Evolutionary conservation across 1,140 invertebrate genomes (phyloP).

Genomic region (Brachionus rubens): DNA sequence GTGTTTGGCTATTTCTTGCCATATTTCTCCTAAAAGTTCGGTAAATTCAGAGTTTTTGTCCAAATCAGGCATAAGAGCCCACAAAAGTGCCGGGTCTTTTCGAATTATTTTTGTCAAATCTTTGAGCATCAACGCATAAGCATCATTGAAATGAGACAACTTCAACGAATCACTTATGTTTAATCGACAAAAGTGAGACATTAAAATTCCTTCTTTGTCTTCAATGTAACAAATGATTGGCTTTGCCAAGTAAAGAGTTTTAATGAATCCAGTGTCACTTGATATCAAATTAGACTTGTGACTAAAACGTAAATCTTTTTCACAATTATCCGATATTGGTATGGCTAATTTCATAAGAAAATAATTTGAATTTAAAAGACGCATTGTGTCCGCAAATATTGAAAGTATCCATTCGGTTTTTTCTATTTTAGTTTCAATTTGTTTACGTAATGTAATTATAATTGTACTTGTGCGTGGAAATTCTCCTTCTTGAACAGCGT

Average conservation of each 20-base stretch:
- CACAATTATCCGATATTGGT: constrained; percentile 44
- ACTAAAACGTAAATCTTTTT: constrained; percentile 40
- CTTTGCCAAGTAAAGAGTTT: constrained; percentile 28
- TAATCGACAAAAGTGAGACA: constrained; percentile 43
- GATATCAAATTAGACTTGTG: constrained; percentile 44
- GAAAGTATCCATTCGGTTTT: constrained; percentile 42
- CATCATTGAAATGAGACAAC: constrained; percentile 38
- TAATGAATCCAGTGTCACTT: constrained; percentile 40
- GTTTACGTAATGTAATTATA: constrained; percentile 30
- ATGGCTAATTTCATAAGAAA: constrained; percentile 45
- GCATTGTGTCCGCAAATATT: constrained; percentile 45
- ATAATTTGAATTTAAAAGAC: constrained; percentile 38
- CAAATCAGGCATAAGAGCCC: constrained; percentile 42
- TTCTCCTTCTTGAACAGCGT: constrained; percentile 33
- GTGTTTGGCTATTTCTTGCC: constrained; percentile 44
- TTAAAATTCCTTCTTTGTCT: constrained; percentile 43
- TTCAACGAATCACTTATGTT: constrained; percentile 36
- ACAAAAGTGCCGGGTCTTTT: constrained; percentile 16
- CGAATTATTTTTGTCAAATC: constrained; percentile 43
- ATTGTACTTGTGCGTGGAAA: constrained; percentile 46
- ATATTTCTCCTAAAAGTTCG: constrained; percentile 37
- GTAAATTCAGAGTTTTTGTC: constrained; percentile 7
- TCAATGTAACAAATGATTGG: constrained; percentile 44
- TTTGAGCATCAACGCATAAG: constrained; percentile 41
- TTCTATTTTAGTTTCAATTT: constrained; percentile 46